Base-by-base conservation (phyloP, 2,888 invertebrate genomes). In the Luffia ferchaultella region DNA sequence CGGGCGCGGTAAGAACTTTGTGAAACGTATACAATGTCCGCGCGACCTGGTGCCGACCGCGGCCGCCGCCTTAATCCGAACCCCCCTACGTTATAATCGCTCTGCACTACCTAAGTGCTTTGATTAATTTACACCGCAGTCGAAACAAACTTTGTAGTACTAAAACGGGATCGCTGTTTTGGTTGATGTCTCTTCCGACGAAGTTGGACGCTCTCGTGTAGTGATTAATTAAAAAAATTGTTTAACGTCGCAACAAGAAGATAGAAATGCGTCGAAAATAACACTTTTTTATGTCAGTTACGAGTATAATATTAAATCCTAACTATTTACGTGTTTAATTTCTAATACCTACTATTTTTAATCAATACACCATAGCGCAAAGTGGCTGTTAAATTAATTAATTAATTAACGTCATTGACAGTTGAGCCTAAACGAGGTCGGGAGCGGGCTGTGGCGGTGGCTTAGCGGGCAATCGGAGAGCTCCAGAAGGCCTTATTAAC, bases 21-120 rank as follows among this genome's bases (percentile, higher is more conserved):
- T 80, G 75, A 80, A 82, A 82, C 76, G 79, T 77, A 79, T 79
- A 73, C 73, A 72, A 73, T 80, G 82, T 82, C 67, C 70, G 64
- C 62, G 76, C 70, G 73, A 71, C 70, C 74, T 74, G 76, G 60
- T 63, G 67, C 71, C 69, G 76, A 76, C 82, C 82, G 72, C 82
- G 68, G 67, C 64, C 70, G 64, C 70, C 62, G 20, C 64, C 65
- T 78, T 30, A 78, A 79, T 78, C 78, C 80, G 74, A 3, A 72
- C 73, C 72, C 76, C 68, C 62, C 65, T 61, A 16, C 52, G 67
- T 70, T 75, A 75, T 76, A 76, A 77, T 77, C 70, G 65, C 62
- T 52, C 57, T 65, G 65, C 62, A 18, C 71, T 67, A 66, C 64
- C 70, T 64, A 62, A 73, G 71, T 70, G 75, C 74, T 75, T 76